phyloP scores from a whole-genome alignment of 1,140 invertebrate species.

The Zeugodacus cucurbitae region DNA sequence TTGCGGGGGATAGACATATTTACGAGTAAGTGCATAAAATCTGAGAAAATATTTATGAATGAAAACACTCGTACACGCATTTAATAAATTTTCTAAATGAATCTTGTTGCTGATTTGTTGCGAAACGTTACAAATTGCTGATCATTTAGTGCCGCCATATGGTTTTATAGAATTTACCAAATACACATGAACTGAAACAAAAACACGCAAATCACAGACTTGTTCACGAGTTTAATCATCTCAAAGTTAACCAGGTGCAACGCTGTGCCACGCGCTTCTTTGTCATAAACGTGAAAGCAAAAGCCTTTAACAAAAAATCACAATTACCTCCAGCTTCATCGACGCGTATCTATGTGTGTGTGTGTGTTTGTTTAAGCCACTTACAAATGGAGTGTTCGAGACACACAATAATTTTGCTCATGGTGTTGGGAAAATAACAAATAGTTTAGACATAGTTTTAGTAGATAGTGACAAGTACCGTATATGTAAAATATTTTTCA shows the following conservation, averaged over 20 bases:
- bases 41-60: too few relatives aligned
- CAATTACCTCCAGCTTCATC: neutral
- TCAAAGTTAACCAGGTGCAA: constrained; percentile 12
- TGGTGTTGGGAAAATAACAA: neutral
- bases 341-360: neutral
- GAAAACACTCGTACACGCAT: too few relatives aligned
- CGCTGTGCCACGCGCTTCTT: neutral
- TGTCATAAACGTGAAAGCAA: neutral
- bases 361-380: neutral
- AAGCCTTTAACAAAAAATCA: neutral
- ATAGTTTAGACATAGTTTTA: neutral
- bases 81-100: neutral
- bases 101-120: neutral
- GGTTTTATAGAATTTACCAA: neutral
- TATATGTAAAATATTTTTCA: too few relatives aligned
- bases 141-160: neutral
- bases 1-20: too few relatives aligned
- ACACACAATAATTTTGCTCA: neutral
- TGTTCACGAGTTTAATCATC: constrained; percentile 11
- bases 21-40: too few relatives aligned
- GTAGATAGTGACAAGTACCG: too few relatives aligned
- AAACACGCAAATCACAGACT: neutral
- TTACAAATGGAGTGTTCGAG: neutral
- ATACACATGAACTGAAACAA: neutral
- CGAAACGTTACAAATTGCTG: neutral